Conservation (phyloP, 2,888 invertebrate species). For the Plebejus argus region DNA sequence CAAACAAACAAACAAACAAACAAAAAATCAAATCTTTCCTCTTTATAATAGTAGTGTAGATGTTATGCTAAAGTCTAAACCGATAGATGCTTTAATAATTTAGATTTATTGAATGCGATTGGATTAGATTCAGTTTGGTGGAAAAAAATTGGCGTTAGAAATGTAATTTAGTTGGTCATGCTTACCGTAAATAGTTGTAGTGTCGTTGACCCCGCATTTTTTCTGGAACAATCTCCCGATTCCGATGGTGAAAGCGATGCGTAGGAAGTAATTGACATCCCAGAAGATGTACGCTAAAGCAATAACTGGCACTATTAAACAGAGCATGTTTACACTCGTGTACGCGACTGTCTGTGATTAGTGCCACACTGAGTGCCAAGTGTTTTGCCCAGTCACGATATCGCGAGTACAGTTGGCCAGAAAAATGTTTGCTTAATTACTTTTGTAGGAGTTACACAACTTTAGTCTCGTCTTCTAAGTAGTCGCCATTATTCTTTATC, state of each 20-base stretch:
- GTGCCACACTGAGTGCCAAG: conserved; percentile 20
- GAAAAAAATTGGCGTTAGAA: not conserved
- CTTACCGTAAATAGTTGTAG: conserved; percentile 88
- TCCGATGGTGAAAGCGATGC: conserved; percentile 85
- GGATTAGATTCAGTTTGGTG: not conserved
- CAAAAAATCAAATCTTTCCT: too few relatives aligned
- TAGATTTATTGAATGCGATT: not conserved
- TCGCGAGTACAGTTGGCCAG: not conserved
- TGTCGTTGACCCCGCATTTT: conserved; percentile 85
- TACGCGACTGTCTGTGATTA: not conserved
- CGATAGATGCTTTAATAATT: too few relatives aligned
- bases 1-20: too few relatives aligned
- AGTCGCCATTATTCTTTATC: too few relatives aligned
- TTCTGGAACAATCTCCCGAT: conserved; percentile 85
- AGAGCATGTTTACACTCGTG: conserved; percentile 53
- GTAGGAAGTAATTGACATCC: conserved; percentile 90
- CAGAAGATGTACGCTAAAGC: conserved; percentile 85
- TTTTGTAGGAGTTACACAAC: not conserved
- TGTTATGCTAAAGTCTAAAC: too few relatives aligned
- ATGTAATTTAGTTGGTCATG: conserved; percentile 21
- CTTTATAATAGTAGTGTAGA: too few relatives aligned
- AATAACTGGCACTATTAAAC: conserved; percentile 61
- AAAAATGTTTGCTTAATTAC: not conserved
- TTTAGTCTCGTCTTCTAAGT: too few relatives aligned
- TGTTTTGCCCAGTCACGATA: conserved; percentile 22